These are phyloP conservation scores for Mystacornis crossleyi DNA, from an alignment of 2,113 vertebrate species.

Conservation along the genomic window DNA sequence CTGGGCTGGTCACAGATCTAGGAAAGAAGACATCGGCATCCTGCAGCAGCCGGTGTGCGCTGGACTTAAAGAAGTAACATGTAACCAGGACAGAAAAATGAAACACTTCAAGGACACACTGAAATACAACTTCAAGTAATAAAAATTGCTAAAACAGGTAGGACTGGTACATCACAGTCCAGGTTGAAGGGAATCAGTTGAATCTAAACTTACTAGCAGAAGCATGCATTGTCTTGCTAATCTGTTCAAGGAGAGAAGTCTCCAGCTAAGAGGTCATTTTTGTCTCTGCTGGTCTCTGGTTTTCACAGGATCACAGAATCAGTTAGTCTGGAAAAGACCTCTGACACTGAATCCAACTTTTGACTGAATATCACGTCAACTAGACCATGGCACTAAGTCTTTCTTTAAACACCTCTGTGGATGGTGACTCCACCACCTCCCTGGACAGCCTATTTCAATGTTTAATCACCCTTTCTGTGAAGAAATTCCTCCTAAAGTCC, in stretches of 20 bases:
- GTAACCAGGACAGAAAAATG: background rate
- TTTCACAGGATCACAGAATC: background rate
- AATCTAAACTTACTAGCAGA: background rate
- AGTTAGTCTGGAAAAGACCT: background rate
- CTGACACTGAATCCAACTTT: background rate
- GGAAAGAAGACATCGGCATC: background rate
- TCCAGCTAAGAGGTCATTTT: background rate
- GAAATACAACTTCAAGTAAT: background rate
- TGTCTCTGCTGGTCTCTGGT: background rate
- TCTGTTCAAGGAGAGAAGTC: background rate
- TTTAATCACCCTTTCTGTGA: background rate
- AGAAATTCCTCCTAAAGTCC: background rate
- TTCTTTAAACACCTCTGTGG: background rate
- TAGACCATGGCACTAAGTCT: background rate
- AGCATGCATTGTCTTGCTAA: background rate
- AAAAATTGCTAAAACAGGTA: background rate
- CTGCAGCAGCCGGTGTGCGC: background rate
- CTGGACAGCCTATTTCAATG: background rate
- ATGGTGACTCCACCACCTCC: background rate
- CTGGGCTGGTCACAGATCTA: background rate
- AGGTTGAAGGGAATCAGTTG: background rate
- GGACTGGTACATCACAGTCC: too few species aligned
- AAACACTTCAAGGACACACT: background rate
- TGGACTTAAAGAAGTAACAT: background rate
- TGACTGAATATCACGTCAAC: background rate